A percentile compares a stretch with the other conserved stretches of the same genome.
Conservation (phyloP, 2,797 vertebrate species). For the Micrastur ruficollis region DNA sequence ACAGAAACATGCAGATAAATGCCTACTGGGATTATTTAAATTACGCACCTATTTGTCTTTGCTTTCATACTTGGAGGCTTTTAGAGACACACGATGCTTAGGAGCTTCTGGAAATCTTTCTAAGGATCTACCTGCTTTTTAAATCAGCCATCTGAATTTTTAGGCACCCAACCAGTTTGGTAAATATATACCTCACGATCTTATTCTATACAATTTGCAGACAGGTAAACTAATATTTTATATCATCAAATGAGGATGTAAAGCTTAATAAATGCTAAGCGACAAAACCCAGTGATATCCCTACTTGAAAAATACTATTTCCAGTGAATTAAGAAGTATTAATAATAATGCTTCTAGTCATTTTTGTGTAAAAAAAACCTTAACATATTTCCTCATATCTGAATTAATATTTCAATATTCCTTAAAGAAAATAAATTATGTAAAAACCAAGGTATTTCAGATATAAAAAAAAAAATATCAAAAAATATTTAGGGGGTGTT, state of each 20-base stretch:
- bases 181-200: neutral
- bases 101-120: neutral
- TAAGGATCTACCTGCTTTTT: neutral
- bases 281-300: neutral
- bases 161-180: neutral
- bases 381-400: neutral
- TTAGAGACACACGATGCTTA: neutral
- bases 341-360: neutral
- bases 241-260: neutral
- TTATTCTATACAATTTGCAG: neutral
- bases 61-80: neutral
- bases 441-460: neutral
- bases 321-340: neutral
- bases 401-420: neutral
- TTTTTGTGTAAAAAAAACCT: neutral
- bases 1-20: neutral
- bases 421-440: neutral
- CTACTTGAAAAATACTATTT: neutral
- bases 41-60: neutral
- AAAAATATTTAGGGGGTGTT: neutral
- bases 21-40: slow-evolving; percentile 3
- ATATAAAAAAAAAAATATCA: neutral
- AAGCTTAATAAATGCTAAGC: neutral
- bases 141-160: neutral
- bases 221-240: neutral